phyloP scores from a whole-genome alignment of 1,140 invertebrate genomes.

The Melitaea cinxia region DNA sequence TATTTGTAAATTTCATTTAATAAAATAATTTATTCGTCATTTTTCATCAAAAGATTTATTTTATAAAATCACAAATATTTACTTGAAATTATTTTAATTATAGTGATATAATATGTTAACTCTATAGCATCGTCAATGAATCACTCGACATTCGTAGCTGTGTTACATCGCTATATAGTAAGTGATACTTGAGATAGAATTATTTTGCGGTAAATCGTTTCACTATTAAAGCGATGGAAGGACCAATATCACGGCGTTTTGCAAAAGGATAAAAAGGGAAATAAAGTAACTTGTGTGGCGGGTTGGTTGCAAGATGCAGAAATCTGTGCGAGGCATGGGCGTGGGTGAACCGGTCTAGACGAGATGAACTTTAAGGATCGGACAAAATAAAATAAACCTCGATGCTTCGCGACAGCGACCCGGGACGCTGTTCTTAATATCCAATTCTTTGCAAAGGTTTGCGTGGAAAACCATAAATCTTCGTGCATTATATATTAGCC shows the following conservation, averaged over 20 bases:
- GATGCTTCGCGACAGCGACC: conserved; percentile 62
- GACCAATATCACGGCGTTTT: conserved; percentile 68
- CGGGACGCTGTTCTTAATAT: conserved; percentile 55
- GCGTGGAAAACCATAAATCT: conserved; percentile 33
- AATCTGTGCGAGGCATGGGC: conserved; percentile 74
- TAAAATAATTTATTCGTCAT: too few relatives aligned
- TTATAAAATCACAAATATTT: too few relatives aligned
- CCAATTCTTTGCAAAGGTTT: conserved; percentile 55
- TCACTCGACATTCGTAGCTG: conserved; percentile 13
- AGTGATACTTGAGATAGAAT: conserved; percentile 41
- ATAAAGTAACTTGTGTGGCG: conserved; percentile 77
- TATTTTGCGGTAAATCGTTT: conserved; percentile 55
- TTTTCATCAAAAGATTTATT: too few relatives aligned
- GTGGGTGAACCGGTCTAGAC: conserved; percentile 77
- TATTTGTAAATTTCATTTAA: too few relatives aligned
- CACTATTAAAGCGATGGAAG: conserved; percentile 63
- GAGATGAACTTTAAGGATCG: conserved; percentile 76
- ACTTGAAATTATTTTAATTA: too few relatives aligned
- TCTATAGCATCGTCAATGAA: too few relatives aligned
- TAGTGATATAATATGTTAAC: too few relatives aligned
- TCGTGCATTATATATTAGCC: conserved; percentile 24
- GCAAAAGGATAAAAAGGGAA: conserved; percentile 75
- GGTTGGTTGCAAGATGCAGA: conserved; percentile 77
- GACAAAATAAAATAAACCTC: conserved; percentile 72
- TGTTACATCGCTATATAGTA: conserved; percentile 18